Base-by-base conservation (phyloP, 1,140 invertebrate species). In the Drusus annulatus region DNA sequence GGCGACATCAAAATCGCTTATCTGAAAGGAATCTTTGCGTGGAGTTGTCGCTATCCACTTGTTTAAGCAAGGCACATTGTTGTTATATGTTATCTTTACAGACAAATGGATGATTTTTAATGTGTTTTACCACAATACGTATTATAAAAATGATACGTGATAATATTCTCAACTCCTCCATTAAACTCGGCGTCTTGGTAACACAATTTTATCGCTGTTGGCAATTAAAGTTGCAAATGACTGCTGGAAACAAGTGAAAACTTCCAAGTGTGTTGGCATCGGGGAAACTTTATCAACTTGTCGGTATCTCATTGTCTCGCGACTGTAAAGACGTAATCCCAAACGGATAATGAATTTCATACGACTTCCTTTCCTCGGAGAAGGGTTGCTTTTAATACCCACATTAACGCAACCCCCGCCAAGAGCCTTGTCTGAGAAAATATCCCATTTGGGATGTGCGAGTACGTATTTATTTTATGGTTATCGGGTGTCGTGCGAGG, bases 241-340 rank as follows among this genome's bases (percentile, higher is more conserved):
- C 78, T 82, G 36, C 8, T 63, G 74, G 80, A 82, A 80, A 80
- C 81, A 80, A 80, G 36, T 76, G 74, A 82, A 82, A 82, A 82
- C 78, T 82, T 82, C 60, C 16, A 54, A 78, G 74, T 69, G 65
- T 79, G 81, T 74, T 71, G 78, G 75, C 78, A 78, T 80, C 78
- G 80, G 65, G 54, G 74, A 82, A 81, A 82, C 81, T 82, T 82
- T 82, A 80, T 82, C 81, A 80, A 80, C 69, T 82, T 82, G 79
- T 76, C 81, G 78, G 69, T 56, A 78, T 82, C 81, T 82, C 78
- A 82, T 82, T 82, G 81, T 82, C 75, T 80, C 76, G 23, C 13
- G 78, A 77, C 77, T 71, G 81, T 58, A 52, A 60, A 73, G 71
- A 65, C 74, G 56, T 75, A 75, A 69, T 78, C 81, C 78, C 76